Conservation (phyloP, 2,888 invertebrate genomes). For the Cephus sareptanus region DNA sequence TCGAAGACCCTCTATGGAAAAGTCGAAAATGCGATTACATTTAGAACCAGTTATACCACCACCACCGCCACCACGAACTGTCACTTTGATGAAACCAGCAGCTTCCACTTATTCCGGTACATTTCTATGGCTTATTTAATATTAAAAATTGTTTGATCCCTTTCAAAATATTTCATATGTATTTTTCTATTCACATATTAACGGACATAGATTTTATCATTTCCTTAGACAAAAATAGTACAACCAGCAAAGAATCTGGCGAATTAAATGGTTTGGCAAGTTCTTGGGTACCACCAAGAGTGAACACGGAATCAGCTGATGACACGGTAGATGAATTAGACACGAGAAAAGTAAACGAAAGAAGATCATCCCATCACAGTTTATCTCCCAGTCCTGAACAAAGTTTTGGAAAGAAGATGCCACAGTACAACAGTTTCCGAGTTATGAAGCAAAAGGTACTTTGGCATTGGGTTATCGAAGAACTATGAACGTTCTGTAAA, state of each 20-base stretch:
- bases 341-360: constrained; percentile 35
- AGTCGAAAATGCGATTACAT: constrained; percentile 54
- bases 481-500: neutral
- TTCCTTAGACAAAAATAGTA: constrained; percentile 42
- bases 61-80: constrained; percentile 59
- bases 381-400: constrained; percentile 56
- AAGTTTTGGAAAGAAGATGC: constrained; percentile 52
- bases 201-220: neutral
- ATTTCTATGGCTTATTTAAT: neutral
- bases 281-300: constrained; percentile 39
- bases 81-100: constrained; percentile 54
- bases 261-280: constrained; percentile 44
- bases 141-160: neutral
- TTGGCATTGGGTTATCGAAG: neutral
- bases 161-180: neutral
- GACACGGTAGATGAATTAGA: constrained; percentile 37
- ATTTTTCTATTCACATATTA: neutral
- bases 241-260: constrained; percentile 47
- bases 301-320: constrained; percentile 35
- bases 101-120: constrained; percentile 46
- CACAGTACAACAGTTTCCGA: constrained; percentile 61
- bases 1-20: constrained; percentile 57
- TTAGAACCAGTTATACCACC: constrained; percentile 53
- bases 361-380: constrained; percentile 50
- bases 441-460: constrained; percentile 63